Evolutionary conservation across 2,888 invertebrate genomes (phyloP), one percentile per base, ranked within the genome.

Genomic region (Trichogramma dendrolimi): DNA sequence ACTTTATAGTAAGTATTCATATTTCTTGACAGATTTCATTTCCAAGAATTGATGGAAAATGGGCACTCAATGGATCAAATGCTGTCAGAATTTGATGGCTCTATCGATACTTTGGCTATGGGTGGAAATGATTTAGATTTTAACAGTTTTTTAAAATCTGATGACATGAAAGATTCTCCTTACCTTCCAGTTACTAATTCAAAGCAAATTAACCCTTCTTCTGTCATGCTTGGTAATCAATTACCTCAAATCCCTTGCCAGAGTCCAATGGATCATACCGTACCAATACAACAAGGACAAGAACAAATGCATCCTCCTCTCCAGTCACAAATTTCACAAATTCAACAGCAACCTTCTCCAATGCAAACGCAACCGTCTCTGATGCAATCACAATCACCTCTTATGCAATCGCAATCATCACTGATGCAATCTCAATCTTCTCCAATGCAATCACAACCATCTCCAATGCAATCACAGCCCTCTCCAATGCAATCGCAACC

Each of bases 1-100:
- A 52, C 39, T 52, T n/a, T 11, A 27, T 10, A 52, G 47, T 51
- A 53, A 49, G 60, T 66, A 83, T 83, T 58, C 78, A 88, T 88
- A 88, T 79, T 82, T 88, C 55, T 78, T 89, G 41, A 84, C 84
- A 68, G 85, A 86, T 66, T 88, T 86, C 27, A 27, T 27, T 73
- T 88, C 88, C 77, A 86, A 81, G 88, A 87, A 73, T 82, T 88
- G 66, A 82, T 88, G 80, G 83, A 80, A 70, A 79, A 75, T 69
- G 81, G 80, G 65, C 80, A 79, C 58, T 72, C 85, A 10, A 84
- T 85, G 67, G 83, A 83, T 44, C 76, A 80, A 6, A 72, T 84
- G 5, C 72, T 83, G 0, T 79, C 81, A 1, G 80, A 83, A 61
- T 70, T 83, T 53, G 83, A 82, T 42, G 81, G 82, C 38, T 77